Conservation (phyloP, 2,797 vertebrate species). For the Hemibagrus guttatus region DNA sequence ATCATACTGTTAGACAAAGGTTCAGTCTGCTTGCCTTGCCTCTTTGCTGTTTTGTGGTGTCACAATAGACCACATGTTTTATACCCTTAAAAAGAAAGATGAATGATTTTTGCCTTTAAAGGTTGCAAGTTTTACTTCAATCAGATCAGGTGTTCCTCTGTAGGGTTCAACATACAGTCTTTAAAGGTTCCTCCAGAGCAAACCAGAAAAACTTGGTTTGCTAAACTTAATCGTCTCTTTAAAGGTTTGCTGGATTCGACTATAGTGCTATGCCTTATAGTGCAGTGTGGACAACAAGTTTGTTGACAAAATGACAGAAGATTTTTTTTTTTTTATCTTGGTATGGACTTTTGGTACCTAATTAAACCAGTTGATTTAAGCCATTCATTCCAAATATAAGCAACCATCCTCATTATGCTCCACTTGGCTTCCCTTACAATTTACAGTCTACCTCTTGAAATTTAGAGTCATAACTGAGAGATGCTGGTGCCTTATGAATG, state of each 20-base stretch:
- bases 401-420: slow-evolving; percentile 1
- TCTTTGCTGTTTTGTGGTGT: background rate
- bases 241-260: background rate
- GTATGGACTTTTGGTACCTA: background rate
- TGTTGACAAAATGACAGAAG: too few relatives aligned
- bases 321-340: background rate
- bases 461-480: slow-evolving; percentile 27
- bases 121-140: background rate
- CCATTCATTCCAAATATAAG: background rate
- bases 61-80: background rate
- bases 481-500: slow-evolving; percentile 18
- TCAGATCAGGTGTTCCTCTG: background rate
- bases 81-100: background rate
- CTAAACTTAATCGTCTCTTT: background rate
- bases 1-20: slow-evolving; percentile 14
- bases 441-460: background rate
- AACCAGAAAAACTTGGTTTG: background rate
- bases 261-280: background rate
- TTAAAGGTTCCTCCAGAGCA: background rate
- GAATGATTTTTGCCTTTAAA: background rate
- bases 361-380: slow-evolving; percentile 6
- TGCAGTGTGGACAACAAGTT: background rate
- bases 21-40: slow-evolving; percentile 17
- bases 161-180: background rate
- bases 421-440: slow-evolving; percentile 13